These are phyloP conservation scores for Agrypnia vestita DNA, from an alignment of 1,140 invertebrate species.

Conservation along the genomic window DNA sequence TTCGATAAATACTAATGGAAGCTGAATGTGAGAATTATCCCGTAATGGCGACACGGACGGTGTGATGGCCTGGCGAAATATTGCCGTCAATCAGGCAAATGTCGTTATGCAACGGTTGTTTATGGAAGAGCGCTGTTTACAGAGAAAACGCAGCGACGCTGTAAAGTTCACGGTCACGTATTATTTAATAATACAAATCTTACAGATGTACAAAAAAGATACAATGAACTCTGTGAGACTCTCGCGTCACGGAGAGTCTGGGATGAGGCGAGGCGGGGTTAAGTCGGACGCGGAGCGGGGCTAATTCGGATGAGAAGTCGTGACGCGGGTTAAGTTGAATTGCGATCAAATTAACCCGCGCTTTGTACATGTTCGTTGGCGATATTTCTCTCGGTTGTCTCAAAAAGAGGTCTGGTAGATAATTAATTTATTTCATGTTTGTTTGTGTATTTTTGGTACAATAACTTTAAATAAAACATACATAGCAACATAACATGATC, in stretches of 20 bases:
- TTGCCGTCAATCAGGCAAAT: neutral
- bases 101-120: neutral
- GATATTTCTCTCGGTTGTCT: too few species aligned
- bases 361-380: neutral
- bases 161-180: conserved; percentile 2
- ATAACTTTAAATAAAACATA: too few species aligned
- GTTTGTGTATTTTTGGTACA: too few species aligned
- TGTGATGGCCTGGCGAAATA: too few species aligned
- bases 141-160: neutral
- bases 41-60: too few species aligned
- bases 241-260: neutral
- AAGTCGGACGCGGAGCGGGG: conserved; percentile 3
- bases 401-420: too few species aligned
- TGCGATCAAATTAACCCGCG: neutral
- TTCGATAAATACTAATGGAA: too few species aligned
- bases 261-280: neutral
- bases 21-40: too few species aligned
- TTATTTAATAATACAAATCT: neutral
- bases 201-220: neutral
- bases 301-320: neutral
- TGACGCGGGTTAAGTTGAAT: conserved; percentile 8
- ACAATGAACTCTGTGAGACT: neutral
- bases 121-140: neutral
- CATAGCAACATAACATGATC: too few species aligned
- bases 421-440: too few species aligned